Conservation (phyloP, 2,113 vertebrate genomes). For the Brachyistius frenatus region DNA sequence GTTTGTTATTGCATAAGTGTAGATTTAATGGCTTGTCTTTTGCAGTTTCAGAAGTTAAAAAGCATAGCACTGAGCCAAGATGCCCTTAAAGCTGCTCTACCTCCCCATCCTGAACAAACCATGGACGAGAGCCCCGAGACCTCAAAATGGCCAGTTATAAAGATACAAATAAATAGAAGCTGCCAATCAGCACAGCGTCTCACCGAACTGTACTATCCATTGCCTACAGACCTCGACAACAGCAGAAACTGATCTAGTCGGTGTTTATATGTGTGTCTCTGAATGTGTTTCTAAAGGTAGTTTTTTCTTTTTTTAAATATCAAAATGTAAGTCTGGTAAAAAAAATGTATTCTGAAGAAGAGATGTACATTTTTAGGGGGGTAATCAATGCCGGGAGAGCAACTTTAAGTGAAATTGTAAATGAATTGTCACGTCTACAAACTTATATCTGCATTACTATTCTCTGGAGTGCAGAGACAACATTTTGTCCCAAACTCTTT, state of each 20-base stretch:
- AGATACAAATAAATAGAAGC: constrained; percentile 62
- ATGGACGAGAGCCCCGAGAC: constrained; percentile 58
- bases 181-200: constrained; percentile 74
- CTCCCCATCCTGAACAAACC: constrained; percentile 60
- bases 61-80: constrained; percentile 68
- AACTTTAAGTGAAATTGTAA: no score
- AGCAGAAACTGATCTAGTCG: constrained; percentile 14
- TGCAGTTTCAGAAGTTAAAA: constrained; percentile 44
- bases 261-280: constrained; percentile 19
- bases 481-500: no score
- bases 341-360: no score
- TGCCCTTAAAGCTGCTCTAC: constrained; percentile 52
- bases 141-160: constrained; percentile 38
- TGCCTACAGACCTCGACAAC: constrained; percentile 30
- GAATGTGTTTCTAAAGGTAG: constrained; percentile 9
- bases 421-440: no score
- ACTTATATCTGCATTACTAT: no score
- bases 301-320: not conserved
- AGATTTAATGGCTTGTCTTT: constrained; percentile 16
- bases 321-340: no score
- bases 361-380: no score
- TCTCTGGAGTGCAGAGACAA: no score
- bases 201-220: constrained; percentile 29
- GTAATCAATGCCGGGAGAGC: no score
- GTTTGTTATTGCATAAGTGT: constrained; percentile 21